Evolutionary conservation across 1,140 invertebrate genomes (phyloP).

Genomic region (Musca vetustissima): DNA sequence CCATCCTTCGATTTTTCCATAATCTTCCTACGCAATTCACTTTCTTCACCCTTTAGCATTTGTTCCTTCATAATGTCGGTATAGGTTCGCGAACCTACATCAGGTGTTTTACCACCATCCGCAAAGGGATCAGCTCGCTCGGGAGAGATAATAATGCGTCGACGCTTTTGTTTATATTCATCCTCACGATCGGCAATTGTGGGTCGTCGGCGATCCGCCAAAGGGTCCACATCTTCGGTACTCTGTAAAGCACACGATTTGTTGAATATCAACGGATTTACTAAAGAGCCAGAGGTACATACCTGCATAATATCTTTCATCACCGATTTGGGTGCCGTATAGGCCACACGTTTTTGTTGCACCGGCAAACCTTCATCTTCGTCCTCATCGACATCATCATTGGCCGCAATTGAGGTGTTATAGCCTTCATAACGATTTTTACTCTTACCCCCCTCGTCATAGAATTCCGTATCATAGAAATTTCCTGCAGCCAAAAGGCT

Average conservation of each 20-base stretch:
- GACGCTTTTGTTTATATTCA: conserved; percentile 88
- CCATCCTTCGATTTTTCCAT: conserved; percentile 93
- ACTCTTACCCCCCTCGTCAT: conserved; percentile 68
- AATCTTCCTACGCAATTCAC: conserved; percentile 85
- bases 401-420: conserved; percentile 93
- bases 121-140: conserved; percentile 96
- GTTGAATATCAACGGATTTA: too few species aligned
- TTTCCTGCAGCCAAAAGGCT: conserved; percentile 84
- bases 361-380: conserved; percentile 74
- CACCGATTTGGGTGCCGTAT: conserved; percentile 83
- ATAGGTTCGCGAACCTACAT: conserved; percentile 90
- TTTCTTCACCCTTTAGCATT: conserved; percentile 83
- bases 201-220: conserved; percentile 87
- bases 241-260: conserved; percentile 61
- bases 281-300: too few species aligned
- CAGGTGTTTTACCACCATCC: conserved; percentile 97
- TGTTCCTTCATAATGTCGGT: conserved; percentile 98
- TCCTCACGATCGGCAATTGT: conserved; percentile 95
- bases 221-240: conserved; percentile 93
- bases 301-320: conserved; percentile 89
- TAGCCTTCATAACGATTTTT: conserved; percentile 88
- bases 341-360: conserved; percentile 70
- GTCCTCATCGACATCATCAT: conserved; percentile 86
- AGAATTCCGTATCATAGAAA: conserved; percentile 88
- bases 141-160: conserved; percentile 92